A percentile compares a stretch with the other conserved stretches of the same genome.
phyloP scores from a whole-genome alignment of 2,797 vertebrate species.

The Anguilla pacifica region DNA sequence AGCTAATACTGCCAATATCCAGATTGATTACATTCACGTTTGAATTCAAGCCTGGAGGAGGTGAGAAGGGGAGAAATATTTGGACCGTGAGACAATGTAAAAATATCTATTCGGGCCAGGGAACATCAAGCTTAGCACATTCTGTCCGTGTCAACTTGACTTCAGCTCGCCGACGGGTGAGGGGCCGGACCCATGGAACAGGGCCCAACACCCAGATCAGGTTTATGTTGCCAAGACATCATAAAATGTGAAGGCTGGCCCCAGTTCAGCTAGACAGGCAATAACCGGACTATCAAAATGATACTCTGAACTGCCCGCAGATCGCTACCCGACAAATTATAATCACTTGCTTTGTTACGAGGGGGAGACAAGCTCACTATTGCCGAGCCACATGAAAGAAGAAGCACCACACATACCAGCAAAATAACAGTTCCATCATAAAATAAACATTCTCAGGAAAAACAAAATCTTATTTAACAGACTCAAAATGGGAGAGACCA shows the following conservation, averaged over 20 bases:
- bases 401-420: slow-evolving; percentile 8
- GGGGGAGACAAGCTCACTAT: background rate
- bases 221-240: slow-evolving; percentile 15
- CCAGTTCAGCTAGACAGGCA: background rate
- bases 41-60: slow-evolving; percentile 87
- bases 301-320: background rate
- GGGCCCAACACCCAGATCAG: background rate
- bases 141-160: slow-evolving; percentile 12
- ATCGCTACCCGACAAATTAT: background rate
- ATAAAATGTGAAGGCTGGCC: background rate
- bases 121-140: slow-evolving; percentile 19
- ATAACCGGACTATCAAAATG: background rate
- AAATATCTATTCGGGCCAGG: slow-evolving; percentile 11
- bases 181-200: background rate
- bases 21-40: slow-evolving; percentile 96
- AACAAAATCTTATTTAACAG: background rate
- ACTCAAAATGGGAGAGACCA: background rate
- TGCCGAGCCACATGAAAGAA: slow-evolving; percentile 3
- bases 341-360: background rate
- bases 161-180: background rate
- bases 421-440: background rate
- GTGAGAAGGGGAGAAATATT: slow-evolving; percentile 22
- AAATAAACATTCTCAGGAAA: background rate
- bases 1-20: slow-evolving; percentile 87
- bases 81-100: slow-evolving; percentile 12